These are phyloP conservation scores for Calephelis perditalis DNA, from an alignment of 2,888 invertebrate species.

Conservation along the genomic window DNA sequence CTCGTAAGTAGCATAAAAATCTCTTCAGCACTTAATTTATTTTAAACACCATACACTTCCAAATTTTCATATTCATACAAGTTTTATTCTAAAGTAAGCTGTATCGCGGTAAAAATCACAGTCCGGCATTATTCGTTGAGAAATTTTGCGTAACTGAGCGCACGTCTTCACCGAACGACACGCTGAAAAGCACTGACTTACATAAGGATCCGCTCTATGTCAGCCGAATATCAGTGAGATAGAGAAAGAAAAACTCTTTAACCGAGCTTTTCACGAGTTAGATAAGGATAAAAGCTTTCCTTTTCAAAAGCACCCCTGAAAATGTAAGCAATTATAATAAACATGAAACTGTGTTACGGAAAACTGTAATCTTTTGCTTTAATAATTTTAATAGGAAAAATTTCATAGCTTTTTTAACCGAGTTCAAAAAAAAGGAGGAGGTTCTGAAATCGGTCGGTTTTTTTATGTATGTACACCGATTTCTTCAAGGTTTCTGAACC, in stretches of 20 bases:
- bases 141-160: conserved; percentile 33
- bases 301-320: conserved; percentile 51
- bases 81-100: conserved; percentile 32
- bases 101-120: conserved; percentile 27
- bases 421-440: too few relatives aligned
- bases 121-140: conserved; percentile 50
- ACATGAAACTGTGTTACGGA: conserved; percentile 51
- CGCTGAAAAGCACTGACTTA: conserved; percentile 65
- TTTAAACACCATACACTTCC: conserved; percentile 30
- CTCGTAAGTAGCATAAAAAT: background rate
- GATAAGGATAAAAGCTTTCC: conserved; percentile 62
- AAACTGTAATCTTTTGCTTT: conserved; percentile 37
- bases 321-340: conserved; percentile 73
- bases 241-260: conserved; percentile 54
- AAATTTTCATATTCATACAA: conserved; percentile 42
- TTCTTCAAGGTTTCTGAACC: too few relatives aligned
- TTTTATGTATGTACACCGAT: too few relatives aligned
- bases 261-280: conserved; percentile 55
- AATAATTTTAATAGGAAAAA: conserved; percentile 25
- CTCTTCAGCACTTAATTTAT: conserved; percentile 3
- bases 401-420: background rate
- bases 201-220: conserved; percentile 69
- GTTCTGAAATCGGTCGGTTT: too few relatives aligned
- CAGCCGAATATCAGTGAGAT: conserved; percentile 53
- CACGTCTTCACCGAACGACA: conserved; percentile 43